phyloP scores from a whole-genome alignment of 2,888 invertebrate genomes.

The Belgica antarctica region DNA sequence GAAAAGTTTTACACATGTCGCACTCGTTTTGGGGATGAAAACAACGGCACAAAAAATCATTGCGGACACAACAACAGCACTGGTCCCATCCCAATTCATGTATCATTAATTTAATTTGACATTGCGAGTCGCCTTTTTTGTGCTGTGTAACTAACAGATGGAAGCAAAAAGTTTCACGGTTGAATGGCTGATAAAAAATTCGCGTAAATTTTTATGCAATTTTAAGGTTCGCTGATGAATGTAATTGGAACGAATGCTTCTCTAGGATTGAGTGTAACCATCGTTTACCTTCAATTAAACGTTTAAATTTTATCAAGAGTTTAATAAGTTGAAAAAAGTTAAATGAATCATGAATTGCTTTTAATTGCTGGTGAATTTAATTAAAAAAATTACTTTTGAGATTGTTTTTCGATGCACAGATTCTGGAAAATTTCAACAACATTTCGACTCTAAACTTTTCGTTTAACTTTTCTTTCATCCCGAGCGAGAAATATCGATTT shows the following conservation, averaged over 20 bases:
- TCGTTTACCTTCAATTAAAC: too few species aligned
- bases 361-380: neutral
- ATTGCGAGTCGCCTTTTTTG: neutral
- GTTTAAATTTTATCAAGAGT: too few species aligned
- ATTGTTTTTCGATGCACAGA: too few species aligned
- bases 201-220: neutral
- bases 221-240: neutral
- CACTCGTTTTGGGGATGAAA: neutral
- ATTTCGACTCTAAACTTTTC: neutral
- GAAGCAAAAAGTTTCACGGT: neutral
- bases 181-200: neutral
- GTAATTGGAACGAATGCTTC: constrained; percentile 9
- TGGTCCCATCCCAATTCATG: constrained; percentile 10
- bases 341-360: neutral
- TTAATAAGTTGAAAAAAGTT: too few species aligned
- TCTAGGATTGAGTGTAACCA: too few species aligned
- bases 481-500: neutral
- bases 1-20: constrained; percentile 15
- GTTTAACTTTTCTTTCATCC: constrained; percentile 12
- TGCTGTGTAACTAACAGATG: neutral
- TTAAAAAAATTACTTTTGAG: too few species aligned
- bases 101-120: constrained; percentile 33
- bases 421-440: neutral
- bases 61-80: neutral
- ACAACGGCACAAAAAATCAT: neutral